A percentile compares a stretch with the other conserved stretches of the same genome.
Evolutionary conservation across 2,888 invertebrate genomes (phyloP).

Genomic region (Lochmaea crataegi): DNA sequence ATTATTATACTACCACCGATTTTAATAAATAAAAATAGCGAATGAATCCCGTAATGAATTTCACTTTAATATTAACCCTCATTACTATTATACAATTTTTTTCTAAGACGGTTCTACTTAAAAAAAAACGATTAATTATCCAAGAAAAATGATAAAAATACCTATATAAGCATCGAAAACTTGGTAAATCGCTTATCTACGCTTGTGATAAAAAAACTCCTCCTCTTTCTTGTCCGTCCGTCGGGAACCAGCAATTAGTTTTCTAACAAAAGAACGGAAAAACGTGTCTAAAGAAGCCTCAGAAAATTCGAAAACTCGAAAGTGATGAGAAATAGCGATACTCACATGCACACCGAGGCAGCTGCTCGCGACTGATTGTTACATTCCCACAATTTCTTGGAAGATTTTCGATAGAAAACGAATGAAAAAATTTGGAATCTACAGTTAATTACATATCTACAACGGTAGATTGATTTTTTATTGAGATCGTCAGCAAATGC

Average conservation of each 20-base stretch:
- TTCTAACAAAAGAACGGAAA: slow-evolving; percentile 26
- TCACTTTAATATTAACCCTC: too few species aligned
- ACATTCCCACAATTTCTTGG: neutral
- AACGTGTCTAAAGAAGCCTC: slow-evolving; percentile 19
- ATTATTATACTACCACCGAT: too few species aligned
- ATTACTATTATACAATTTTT: too few species aligned
- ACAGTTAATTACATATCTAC: neutral
- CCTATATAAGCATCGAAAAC: neutral
- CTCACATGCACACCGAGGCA: neutral
- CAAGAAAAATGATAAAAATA: neutral
- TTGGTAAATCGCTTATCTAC: neutral
- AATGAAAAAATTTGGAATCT: slow-evolving; percentile 16
- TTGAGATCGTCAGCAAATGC: neutral
- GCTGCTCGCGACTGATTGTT: neutral
- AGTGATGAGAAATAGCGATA: slow-evolving; percentile 11
- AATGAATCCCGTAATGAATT: too few species aligned
- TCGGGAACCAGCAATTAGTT: slow-evolving; percentile 29
- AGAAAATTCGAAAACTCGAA: slow-evolving; percentile 16
- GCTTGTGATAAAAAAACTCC: neutral
- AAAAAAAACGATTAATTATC: too few species aligned
- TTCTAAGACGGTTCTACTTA: too few species aligned
- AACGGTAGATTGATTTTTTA: neutral
- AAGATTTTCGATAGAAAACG: slow-evolving; percentile 31
- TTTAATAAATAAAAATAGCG: too few species aligned
- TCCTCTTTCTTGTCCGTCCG: slow-evolving; percentile 16